Conservation (phyloP, 2,113 vertebrate species). For the Hemibates koningsi region DNA sequence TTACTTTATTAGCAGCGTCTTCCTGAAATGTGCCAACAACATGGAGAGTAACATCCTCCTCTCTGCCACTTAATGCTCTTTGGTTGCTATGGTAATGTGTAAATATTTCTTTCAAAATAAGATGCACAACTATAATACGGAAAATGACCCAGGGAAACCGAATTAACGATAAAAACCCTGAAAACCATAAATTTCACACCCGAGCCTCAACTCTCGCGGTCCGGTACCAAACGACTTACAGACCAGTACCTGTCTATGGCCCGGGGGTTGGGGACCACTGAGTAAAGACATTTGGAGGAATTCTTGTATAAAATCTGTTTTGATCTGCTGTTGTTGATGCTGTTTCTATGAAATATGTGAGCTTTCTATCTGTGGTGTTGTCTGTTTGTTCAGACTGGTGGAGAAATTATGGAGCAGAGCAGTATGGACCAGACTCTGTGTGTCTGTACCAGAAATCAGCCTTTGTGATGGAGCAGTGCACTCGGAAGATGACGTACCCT, state of each 20-base stretch:
- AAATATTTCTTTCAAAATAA: not conserved
- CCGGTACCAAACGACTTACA: not conserved
- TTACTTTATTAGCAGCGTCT: not conserved
- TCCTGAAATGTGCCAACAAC: not conserved
- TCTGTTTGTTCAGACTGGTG: slow-evolving; percentile 73
- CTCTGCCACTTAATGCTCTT: not conserved
- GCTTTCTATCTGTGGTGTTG: not conserved
- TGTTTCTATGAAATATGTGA: not conserved
- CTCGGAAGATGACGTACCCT: slow-evolving; percentile 84
- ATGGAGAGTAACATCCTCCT: not conserved
- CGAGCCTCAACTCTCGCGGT: not conserved
- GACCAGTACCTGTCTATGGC: not conserved
- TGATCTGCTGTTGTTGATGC: not conserved
- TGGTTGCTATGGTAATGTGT: not conserved
- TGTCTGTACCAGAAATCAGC: slow-evolving; percentile 91
- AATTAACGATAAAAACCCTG: not conserved
- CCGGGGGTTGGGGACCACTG: not conserved
- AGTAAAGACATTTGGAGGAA: not conserved
- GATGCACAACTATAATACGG: not conserved
- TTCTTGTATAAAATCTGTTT: not conserved
- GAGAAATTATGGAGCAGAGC: slow-evolving; percentile 93
- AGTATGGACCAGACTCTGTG: slow-evolving; percentile 86
- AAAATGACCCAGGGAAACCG: not conserved
- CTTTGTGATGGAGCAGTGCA: slow-evolving; percentile 93
- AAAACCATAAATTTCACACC: not conserved